phyloP scores from a whole-genome alignment of 1,140 invertebrate species.

The Lasioglossum baleicum region DNA sequence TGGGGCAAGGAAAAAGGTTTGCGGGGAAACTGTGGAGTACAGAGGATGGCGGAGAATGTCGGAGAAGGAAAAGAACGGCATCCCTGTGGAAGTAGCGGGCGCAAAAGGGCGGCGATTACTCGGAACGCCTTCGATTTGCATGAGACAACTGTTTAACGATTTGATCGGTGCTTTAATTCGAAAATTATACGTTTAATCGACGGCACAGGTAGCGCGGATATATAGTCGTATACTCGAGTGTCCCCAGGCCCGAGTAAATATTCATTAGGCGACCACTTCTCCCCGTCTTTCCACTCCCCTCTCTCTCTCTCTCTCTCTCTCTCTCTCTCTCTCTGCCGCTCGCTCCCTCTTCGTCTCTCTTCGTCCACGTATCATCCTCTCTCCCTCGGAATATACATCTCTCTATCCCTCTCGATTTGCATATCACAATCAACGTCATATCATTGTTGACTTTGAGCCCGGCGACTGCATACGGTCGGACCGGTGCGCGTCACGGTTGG shows the following conservation, averaged over 20 bases:
- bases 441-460: constrained; percentile 67
- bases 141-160: constrained; percentile 73
- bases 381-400: too few species aligned
- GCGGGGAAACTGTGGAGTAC: neutral
- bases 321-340: too few species aligned
- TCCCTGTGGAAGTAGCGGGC: neutral
- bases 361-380: too few species aligned
- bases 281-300: constrained; percentile 44
- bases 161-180: constrained; percentile 74
- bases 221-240: constrained; percentile 51
- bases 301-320: too few species aligned
- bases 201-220: constrained; percentile 44
- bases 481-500: neutral
- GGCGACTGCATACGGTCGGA: constrained; percentile 38
- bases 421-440: constrained; percentile 76
- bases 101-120: constrained; percentile 29
- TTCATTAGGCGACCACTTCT: constrained; percentile 71
- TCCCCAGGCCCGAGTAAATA: constrained; percentile 71
- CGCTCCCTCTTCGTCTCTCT: too few species aligned
- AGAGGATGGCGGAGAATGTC: neutral
- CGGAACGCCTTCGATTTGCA: constrained; percentile 64
- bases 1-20: neutral
- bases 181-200: constrained; percentile 79
- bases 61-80: neutral
- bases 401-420: constrained; percentile 61